phyloP scores from a whole-genome alignment of 2,888 invertebrate genomes.

The Ectemnius cavifrons region DNA sequence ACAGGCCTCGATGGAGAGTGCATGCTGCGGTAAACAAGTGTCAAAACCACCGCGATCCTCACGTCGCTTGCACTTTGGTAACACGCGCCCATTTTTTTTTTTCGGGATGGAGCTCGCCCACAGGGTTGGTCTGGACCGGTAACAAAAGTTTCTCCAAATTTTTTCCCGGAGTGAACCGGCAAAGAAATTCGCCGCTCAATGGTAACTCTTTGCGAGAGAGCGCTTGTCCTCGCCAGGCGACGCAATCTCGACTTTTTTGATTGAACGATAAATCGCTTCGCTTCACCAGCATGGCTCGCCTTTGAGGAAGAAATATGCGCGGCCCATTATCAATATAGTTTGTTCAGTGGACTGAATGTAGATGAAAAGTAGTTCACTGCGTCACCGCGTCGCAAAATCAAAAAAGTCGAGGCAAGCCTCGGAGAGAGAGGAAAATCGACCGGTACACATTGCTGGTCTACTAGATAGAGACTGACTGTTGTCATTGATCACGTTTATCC shows the following conservation, averaged over 20 bases:
- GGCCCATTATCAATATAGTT: too few species aligned
- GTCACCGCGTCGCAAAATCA: too few species aligned
- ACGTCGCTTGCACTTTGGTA: neutral
- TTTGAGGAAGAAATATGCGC: too few species aligned
- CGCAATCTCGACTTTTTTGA: constrained; percentile 12
- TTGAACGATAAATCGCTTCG: constrained; percentile 22
- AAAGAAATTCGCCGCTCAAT: constrained; percentile 4
- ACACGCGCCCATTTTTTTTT: neutral
- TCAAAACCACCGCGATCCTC: constrained; percentile 1
- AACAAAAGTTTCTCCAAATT: neutral
- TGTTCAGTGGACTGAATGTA: too few species aligned
- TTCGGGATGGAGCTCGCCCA: too few species aligned
- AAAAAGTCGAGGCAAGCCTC: too few species aligned
- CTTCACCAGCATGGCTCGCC: neutral
- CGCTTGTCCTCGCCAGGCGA: neutral
- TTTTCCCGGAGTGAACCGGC: neutral
- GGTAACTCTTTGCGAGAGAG: constrained; percentile 3
- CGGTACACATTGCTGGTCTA: too few species aligned
- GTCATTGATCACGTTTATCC: too few species aligned
- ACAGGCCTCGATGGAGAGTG: neutral
- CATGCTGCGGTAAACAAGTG: constrained; percentile 4
- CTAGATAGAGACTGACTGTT: too few species aligned
- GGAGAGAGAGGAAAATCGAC: too few species aligned
- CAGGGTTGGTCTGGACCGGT: neutral
- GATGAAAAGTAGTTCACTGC: too few species aligned